Base-by-base conservation (phyloP, 2,888 invertebrate species). In the Zygaena filipendulae region DNA sequence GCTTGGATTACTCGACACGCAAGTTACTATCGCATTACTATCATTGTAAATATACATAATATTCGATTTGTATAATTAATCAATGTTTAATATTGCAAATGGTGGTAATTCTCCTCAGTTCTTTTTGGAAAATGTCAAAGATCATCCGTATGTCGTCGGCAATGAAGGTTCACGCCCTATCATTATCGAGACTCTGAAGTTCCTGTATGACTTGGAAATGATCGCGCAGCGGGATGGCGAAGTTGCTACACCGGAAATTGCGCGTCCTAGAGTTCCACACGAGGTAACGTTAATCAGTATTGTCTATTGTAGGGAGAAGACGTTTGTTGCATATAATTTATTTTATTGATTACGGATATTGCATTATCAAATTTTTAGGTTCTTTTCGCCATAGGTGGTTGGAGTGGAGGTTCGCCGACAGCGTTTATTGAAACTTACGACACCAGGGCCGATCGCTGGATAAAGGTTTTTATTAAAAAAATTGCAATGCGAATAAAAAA, bases 151-250 rank as follows among this genome's bases (percentile, higher is more conserved):
- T 60, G 92, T 97, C 0, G 83, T 86, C 7, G 87, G 87, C 27
- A 90, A 91, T 52, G 91, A 92, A 39, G 87, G 87, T 6, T 93
- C 95, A 42, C 85, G 91, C 9, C 94, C 95, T 0, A 86, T 95
- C 39, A 90, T 96, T 38, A 92, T 95, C 18, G 94, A 95, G 61
- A 94, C 95, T 0, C 72, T 96, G 20, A 92, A 91, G 57, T 95
- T 95, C 62, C 82, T 96, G 24, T 95, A 95, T 68, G 95, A 95
- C 59, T 80, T 96, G 52, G 95, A 95, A 71, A 91, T 93, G 85
- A 92, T 93, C 37, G 54, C 88, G 80, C 81, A 83, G 49, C 74
- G 90, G 54, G 89, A 91, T 38, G 88, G 89, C 4, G 91, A 91
- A 71, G 88, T 93, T 32, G 87, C 88, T 4, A 93, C 92, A 3